Base-by-base conservation (phyloP, 2,113 vertebrate species). In the Prunella fulvescens region DNA sequence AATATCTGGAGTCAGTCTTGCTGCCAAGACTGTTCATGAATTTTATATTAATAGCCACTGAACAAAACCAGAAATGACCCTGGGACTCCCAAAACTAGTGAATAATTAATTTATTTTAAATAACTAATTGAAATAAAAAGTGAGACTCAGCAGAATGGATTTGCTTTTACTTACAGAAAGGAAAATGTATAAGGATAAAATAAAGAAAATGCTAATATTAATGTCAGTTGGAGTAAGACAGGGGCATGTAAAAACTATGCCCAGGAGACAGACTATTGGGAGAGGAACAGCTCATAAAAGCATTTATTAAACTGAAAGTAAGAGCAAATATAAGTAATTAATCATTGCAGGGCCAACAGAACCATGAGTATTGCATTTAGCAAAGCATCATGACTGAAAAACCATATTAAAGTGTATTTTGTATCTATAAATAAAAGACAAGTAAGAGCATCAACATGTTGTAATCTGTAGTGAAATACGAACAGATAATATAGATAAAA, bases 101-200 rank as follows among this genome's bases (percentile, higher is more conserved):
- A 94, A 93, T 94, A 81, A 84, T 94, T 92, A 50, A 91, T 67
- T 82, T 61, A 22, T 74, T 74, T 89, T 60, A 67, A 74, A n/a
- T 45, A 81, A 66, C 37, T 84, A 66, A 61, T 81, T 94, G 51
- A 84, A 77, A 77, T 70, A 81, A 95, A 89, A 93, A 33, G 26
- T 73, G 25, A 81, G 48, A 72, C 72, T 86, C 81, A 86, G 29
- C 42, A 77, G 39, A 44, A 84, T 66, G 8, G 19, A 76, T 82
- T 82, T 79, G 25, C 25, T 90, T 88, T 74, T 79, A 50, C 47
- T 91, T 80, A 29, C 33, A 54, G 33, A 84, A 89, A 73, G 50
- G 22, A 77, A 94, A 87, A 89, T 25, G 0, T 62, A n/a, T 29
- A 56, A 72, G 19, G 22, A 65, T 70, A 92, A 91, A 79, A 48